phyloP scores from a whole-genome alignment of 2,797 vertebrate species.

The Gallinago nigripennis region DNA sequence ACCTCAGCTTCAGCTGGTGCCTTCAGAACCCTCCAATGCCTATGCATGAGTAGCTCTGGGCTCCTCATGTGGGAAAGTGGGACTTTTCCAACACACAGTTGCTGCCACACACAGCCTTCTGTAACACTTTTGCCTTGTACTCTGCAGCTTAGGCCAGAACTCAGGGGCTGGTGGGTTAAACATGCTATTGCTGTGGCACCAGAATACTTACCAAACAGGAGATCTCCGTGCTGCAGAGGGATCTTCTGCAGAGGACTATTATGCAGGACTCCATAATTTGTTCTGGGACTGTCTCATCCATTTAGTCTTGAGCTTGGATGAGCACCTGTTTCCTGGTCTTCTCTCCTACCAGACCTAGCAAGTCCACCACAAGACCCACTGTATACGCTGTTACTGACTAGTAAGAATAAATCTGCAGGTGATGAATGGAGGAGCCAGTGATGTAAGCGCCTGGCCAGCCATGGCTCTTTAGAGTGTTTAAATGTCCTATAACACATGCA shows the following conservation, averaged over 20 bases:
- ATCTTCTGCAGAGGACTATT: neutral
- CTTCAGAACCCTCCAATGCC: neutral
- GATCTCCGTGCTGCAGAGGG: neutral
- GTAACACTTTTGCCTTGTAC: neutral
- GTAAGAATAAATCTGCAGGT: neutral
- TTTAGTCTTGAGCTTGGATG: neutral
- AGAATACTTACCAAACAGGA: neutral
- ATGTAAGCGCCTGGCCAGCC: neutral
- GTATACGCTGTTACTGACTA: neutral
- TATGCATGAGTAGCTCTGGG: neutral
- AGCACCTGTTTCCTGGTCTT: neutral
- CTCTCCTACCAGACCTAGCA: neutral
- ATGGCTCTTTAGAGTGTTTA: neutral
- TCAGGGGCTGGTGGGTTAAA: neutral
- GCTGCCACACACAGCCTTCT: neutral
- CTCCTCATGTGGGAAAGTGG: neutral
- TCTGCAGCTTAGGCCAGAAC: neutral
- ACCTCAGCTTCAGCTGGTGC: neutral
- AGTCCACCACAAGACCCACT: neutral
- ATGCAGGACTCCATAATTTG: neutral
- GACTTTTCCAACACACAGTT: neutral
- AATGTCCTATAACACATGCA: neutral
- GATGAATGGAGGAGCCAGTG: neutral
- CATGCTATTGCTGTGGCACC: neutral
- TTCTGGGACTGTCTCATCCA: fast-evolving